Percentiles rank a stretch among this genome's conserved stretches.
These are phyloP conservation scores for Scelioninae gen. 1 DNA, from an alignment of 2,888 invertebrate genomes.

Conservation along the genomic window DNA sequence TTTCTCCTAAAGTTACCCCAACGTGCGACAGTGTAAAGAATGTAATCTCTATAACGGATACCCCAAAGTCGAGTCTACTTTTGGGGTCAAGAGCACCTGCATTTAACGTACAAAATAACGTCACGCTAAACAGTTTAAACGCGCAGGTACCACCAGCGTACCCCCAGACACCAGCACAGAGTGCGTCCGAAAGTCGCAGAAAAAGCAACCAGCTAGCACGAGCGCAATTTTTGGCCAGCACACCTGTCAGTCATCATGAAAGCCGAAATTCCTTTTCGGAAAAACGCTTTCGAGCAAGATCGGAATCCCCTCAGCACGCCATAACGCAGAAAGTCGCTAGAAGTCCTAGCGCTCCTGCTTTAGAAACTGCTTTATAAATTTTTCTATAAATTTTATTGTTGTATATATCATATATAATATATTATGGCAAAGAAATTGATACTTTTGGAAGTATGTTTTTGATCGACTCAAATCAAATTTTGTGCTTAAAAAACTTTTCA, in stretches of 20 bases:
- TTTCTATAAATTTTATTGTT: constrained; percentile 12
- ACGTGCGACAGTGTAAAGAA: constrained; percentile 43
- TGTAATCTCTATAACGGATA: constrained; percentile 41
- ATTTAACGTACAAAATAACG: constrained; percentile 59
- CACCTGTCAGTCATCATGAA: constrained; percentile 70
- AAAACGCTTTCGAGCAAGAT: constrained; percentile 80
- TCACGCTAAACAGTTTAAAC: constrained; percentile 25
- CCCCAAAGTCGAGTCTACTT: constrained; percentile 50
- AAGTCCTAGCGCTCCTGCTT: constrained; percentile 81
- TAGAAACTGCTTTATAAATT: constrained; percentile 82
- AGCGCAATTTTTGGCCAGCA: constrained; percentile 80
- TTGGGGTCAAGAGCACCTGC: constrained; percentile 59
- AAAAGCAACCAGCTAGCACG: constrained; percentile 81
- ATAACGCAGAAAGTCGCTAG: constrained; percentile 78
- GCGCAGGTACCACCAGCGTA: constrained; percentile 36
- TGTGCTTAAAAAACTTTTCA: neutral
- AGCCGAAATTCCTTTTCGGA: constrained; percentile 74
- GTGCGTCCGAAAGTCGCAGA: constrained; percentile 78
- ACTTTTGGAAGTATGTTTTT: too few species aligned
- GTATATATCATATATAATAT: too few species aligned
- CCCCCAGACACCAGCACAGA: constrained; percentile 66
- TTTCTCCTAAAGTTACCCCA: too few species aligned
- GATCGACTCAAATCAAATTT: neutral
- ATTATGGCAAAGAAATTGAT: constrained; percentile 7
- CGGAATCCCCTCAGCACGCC: constrained; percentile 80